These are phyloP conservation scores for Reticulitermes lucifugus DNA, from an alignment of 2,888 invertebrate species.

Conservation along the genomic window DNA sequence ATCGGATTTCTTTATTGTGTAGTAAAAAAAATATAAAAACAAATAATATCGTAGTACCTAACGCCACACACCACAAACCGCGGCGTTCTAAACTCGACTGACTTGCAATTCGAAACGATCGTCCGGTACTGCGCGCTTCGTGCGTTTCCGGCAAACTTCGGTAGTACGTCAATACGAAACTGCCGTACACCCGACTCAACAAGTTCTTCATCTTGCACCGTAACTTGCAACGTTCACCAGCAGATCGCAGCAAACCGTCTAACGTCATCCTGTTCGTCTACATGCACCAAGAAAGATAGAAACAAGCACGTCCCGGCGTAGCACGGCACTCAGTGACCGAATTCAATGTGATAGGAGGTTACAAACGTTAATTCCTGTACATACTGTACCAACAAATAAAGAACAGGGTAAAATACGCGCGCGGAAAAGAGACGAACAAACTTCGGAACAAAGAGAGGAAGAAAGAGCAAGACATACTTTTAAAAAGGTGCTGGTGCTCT, in stretches of 20 bases:
- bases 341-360: neutral
- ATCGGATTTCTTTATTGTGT: neutral
- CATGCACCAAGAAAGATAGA: neutral
- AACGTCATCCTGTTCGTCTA: neutral
- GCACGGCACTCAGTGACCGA: neutral
- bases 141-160: slow-evolving; percentile 58
- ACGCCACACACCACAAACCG: neutral
- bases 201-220: slow-evolving; percentile 29
- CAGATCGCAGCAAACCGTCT: slow-evolving; percentile 25
- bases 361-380: neutral
- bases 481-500: slow-evolving; percentile 6
- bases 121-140: slow-evolving; percentile 36
- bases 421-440: slow-evolving; percentile 5
- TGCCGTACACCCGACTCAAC: slow-evolving; percentile 38
- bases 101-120: slow-evolving; percentile 32
- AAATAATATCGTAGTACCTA: too few relatives aligned
- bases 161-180: slow-evolving; percentile 62
- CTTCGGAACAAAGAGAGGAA: slow-evolving; percentile 16
- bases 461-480: neutral
- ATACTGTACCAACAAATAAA: slow-evolving; percentile 9
- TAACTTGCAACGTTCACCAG: slow-evolving; percentile 26
- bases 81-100: slow-evolving; percentile 34
- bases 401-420: slow-evolving; percentile 24
- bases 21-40: neutral
- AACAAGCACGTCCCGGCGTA: too few relatives aligned